Conservation (phyloP, 2,113 vertebrate genomes). For the Mystacornis crossleyi region DNA sequence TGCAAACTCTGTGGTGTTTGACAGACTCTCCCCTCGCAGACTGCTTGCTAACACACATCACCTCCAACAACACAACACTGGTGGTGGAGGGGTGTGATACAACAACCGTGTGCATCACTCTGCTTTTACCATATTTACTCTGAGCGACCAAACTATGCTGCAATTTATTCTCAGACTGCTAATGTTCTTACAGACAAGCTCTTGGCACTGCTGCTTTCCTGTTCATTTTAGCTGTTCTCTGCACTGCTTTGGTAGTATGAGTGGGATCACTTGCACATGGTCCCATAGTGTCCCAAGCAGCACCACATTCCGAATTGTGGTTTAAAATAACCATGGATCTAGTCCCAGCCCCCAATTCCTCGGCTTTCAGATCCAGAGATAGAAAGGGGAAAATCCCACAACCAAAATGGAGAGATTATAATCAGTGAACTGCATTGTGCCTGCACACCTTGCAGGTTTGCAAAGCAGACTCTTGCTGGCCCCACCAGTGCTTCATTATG, state of each 20-base stretch:
- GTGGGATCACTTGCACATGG: neutral
- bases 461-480: neutral
- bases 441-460: neutral
- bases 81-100: neutral
- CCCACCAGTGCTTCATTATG: neutral
- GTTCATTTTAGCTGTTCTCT: neutral
- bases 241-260: neutral
- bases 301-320: neutral
- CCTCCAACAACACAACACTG: neutral
- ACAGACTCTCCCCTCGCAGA: neutral
- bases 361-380: neutral
- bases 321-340: neutral
- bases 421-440: neutral
- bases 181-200: neutral
- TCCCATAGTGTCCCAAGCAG: neutral
- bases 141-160: neutral
- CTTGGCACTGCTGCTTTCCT: neutral
- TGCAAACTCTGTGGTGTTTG: neutral
- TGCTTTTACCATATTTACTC: neutral
- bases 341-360: neutral
- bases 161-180: neutral
- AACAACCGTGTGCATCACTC: neutral
- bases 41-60: neutral
- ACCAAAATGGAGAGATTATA: neutral
- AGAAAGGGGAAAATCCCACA: neutral